phyloP scores from a whole-genome alignment of 92 coral and sea anemone genomes.

The Epizoanthus fatuus region DNA sequence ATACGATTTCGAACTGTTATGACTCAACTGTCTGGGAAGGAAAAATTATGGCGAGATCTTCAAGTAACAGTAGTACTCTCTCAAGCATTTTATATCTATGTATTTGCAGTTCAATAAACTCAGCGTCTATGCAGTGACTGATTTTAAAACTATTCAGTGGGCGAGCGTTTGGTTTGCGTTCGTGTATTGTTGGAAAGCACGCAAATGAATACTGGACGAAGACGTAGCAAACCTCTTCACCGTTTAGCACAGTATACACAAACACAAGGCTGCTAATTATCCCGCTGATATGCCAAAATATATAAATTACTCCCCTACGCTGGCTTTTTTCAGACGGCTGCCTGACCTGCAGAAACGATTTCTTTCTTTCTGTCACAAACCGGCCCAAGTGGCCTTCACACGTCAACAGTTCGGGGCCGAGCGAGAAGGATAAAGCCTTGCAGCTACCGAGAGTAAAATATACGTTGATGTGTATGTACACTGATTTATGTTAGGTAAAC shows the following conservation, averaged over 20 bases:
- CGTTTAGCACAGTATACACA: conserved; percentile 1
- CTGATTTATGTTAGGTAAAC: no score
- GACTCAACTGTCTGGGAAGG: background rate
- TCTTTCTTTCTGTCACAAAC: conserved; percentile 2
- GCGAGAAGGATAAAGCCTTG: background rate
- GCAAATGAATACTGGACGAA: background rate
- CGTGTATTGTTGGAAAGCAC: background rate
- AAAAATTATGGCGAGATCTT: no score
- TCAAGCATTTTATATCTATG: background rate
- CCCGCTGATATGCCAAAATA: conserved; percentile 18
- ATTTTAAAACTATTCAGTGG: no score
- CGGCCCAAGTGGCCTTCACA: conserved; percentile 25
- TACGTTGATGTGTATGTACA: background rate
- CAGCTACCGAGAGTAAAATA: conserved; percentile 10
- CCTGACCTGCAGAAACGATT: conserved; percentile 20
- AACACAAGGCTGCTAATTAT: conserved; percentile 16
- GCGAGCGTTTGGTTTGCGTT: no score
- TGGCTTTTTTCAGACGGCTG: conserved; percentile 21
- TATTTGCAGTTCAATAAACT: background rate
- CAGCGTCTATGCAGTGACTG: no score
- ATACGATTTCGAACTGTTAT: background rate
- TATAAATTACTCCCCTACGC: conserved; percentile 50
- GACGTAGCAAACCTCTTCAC: background rate
- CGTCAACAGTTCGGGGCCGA: conserved; percentile 14
- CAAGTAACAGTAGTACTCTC: background rate